Evolutionary conservation across 1,140 invertebrate genomes (phyloP).

Genomic region (Scaptomyza graminum): DNA sequence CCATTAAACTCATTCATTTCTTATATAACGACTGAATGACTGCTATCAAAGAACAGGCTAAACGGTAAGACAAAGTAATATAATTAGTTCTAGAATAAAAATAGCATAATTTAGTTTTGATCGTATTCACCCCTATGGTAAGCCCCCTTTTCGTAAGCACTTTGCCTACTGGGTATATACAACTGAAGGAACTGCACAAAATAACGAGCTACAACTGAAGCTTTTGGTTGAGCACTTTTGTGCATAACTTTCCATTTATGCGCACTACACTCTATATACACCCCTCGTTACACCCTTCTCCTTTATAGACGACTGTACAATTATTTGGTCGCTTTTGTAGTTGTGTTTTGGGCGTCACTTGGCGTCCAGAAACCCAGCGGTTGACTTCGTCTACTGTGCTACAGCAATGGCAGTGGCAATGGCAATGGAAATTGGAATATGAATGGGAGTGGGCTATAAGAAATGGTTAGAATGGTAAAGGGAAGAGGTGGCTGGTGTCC

Average conservation of each 20-base stretch:
- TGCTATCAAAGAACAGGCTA: too few species aligned
- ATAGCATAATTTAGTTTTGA: too few species aligned
- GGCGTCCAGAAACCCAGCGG: slow-evolving; percentile 57
- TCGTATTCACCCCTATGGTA: not conserved
- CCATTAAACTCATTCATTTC: too few species aligned
- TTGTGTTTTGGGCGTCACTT: slow-evolving; percentile 52
- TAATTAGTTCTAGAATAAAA: too few species aligned
- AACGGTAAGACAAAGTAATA: too few species aligned
- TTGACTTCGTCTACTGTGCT: slow-evolving; percentile 55
- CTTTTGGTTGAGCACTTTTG: slow-evolving; percentile 69
- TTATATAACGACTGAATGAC: too few species aligned
- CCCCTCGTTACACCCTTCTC: not conserved
- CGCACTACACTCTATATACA: slow-evolving; percentile 1
- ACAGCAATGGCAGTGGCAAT: slow-evolving; percentile 27
- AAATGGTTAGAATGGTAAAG: not conserved
- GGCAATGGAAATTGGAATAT: slow-evolving; percentile 10
- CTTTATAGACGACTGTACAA: slow-evolving; percentile 44
- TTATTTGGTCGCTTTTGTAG: slow-evolving; percentile 61
- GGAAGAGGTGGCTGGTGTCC: slow-evolving; percentile 11
- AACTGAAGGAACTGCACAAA: slow-evolving; percentile 56
- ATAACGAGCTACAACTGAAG: slow-evolving; percentile 74
- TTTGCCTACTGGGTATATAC: slow-evolving; percentile 17
- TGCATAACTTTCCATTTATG: slow-evolving; percentile 69
- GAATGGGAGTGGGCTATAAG: not conserved
- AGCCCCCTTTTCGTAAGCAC: not conserved